Conservation (phyloP, 1,140 invertebrate species). For the Conus ventricosus region DNA sequence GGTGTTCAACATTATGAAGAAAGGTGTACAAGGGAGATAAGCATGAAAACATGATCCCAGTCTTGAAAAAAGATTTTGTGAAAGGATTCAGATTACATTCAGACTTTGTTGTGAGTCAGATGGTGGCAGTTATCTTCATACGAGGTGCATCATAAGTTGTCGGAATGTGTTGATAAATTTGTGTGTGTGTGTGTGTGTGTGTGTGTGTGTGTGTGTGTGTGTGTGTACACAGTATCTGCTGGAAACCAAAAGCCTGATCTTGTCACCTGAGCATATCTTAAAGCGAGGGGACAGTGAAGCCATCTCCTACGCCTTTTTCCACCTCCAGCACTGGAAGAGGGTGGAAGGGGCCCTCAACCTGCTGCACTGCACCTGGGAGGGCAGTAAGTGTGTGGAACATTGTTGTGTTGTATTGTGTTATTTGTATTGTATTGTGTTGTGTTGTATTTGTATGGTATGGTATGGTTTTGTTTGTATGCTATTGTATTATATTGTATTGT, state of each 20-base stretch:
- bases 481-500: constrained; percentile 9
- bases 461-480: constrained; percentile 15
- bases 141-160: too few species aligned
- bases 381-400: constrained; percentile 77
- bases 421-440: not conserved
- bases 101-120: too few species aligned
- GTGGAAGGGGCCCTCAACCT: constrained; percentile 97
- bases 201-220: not conserved
- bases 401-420: not conserved
- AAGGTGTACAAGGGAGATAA: too few species aligned
- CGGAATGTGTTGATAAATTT: too few species aligned
- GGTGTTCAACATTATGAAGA: too few species aligned
- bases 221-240: constrained; percentile 85
- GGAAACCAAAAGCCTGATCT: constrained; percentile 95
- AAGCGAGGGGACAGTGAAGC: constrained; percentile 99
- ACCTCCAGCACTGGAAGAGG: constrained; percentile 96
- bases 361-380: constrained; percentile 97
- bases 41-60: too few species aligned
- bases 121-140: too few species aligned
- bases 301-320: constrained; percentile 97
- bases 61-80: too few species aligned
- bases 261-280: constrained; percentile 97
- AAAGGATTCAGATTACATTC: too few species aligned
- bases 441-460: not conserved
- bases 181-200: too few species aligned